phyloP scores from a whole-genome alignment of 1,140 invertebrate genomes.

The Planococcus citri region DNA sequence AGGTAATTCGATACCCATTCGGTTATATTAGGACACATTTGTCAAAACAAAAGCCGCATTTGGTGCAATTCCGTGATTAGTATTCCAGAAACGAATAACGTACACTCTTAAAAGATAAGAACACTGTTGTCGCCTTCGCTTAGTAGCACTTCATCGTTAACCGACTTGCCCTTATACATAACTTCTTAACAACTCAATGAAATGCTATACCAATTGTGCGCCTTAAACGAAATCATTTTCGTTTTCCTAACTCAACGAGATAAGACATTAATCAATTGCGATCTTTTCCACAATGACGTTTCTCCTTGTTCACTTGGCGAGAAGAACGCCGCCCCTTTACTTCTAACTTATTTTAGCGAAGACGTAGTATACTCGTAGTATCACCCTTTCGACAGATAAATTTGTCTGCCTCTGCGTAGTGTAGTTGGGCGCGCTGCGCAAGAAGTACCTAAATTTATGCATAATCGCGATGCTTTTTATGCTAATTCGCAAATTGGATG shows the following conservation, averaged over 20 bases:
- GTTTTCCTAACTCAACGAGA: conserved; percentile 6
- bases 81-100: background rate
- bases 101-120: background rate
- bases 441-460: background rate
- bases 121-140: background rate
- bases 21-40: background rate
- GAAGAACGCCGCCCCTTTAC: background rate
- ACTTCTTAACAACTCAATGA: conserved; percentile 7
- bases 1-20: background rate
- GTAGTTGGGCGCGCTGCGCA: background rate
- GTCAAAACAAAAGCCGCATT: background rate
- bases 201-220: conserved; percentile 2
- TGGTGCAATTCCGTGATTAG: background rate
- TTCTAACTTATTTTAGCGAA: background rate
- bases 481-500: background rate
- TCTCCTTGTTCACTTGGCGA: background rate
- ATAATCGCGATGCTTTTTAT: conserved; percentile 3
- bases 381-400: conserved; percentile 2
- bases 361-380: background rate
- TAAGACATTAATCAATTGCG: conserved; percentile 7
- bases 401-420: background rate
- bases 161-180: conserved; percentile 1
- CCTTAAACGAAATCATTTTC: conserved; percentile 3
- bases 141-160: background rate
- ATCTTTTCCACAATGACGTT: conserved; percentile 3